Evolutionary conservation across 2,888 invertebrate species (phyloP), one percentile per base, ranked within the genome.

Genomic region (Leptopilina drosophilae): DNA sequence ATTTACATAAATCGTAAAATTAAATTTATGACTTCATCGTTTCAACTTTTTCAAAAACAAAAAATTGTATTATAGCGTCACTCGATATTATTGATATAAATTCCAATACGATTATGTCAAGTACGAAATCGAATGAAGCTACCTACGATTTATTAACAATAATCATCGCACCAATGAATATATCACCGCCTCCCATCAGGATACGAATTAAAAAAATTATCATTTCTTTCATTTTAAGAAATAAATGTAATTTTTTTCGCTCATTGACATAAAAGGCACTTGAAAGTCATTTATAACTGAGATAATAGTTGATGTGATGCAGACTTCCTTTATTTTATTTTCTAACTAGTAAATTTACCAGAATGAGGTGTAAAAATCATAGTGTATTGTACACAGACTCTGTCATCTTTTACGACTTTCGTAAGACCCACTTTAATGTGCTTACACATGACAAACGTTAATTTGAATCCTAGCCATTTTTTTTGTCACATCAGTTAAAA

Each of bases 381-480:
- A n/a, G 14, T 66, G 7, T 42, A 66, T 14, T 42, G 66, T 42
- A 15, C n/a, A 66, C 15, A 66, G 46, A 8, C 8, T 15, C 42
- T n/a, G 3, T 59, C 66, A 9, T 15, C 14, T 42, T 66, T 66
- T 46, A 66, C 33, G n/a, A 15, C 42, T 40, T 15, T 65, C 14
- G 40, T 65, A 66, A 66, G 66, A 15, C 66, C n/a, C 33, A 42
- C 42, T 42, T 40, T 42, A 40, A 40, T 66, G 40, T 66, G 66
- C 66, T 40, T 65, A 40, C 65, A 65, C 65, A 40, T 14, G 33
- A 42, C 66, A 42, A n/a, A 40, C 2, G 42, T 5, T 40, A 66
- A 66, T 66, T 66, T 66, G 66, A 66, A 66, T 66, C 42, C n/a
- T 65, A 65, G 40, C 65, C 14, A 65, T n/a, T 40, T 40, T 40